phyloP scores from a whole-genome alignment of 2,888 invertebrate genomes.

The Taphrorychus bicolor region DNA sequence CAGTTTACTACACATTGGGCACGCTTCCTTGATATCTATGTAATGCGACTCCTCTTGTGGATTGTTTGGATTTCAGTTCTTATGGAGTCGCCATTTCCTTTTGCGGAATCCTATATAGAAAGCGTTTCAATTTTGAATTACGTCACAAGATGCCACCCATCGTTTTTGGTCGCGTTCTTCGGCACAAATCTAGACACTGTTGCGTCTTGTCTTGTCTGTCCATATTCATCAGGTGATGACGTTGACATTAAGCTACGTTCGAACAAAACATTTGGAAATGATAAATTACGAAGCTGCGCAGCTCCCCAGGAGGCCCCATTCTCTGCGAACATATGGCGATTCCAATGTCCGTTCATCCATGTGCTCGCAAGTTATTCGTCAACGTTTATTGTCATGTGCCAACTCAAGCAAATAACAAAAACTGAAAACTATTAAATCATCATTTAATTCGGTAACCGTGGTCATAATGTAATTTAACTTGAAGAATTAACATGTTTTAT shows the following conservation, averaged over 20 bases:
- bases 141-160: too few species aligned
- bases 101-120: too few species aligned
- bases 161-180: too few species aligned
- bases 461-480: slow-evolving; percentile 9
- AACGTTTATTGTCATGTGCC: slow-evolving; percentile 9
- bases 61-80: slow-evolving; percentile 10
- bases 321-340: background rate
- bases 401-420: slow-evolving; percentile 4
- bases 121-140: too few species aligned
- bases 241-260: too few species aligned
- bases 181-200: too few species aligned
- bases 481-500: slow-evolving; percentile 21
- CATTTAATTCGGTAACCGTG: slow-evolving; percentile 19
- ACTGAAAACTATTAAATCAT: slow-evolving; percentile 24
- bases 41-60: background rate
- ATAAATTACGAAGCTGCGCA: background rate
- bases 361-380: background rate
- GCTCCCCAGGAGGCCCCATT: slow-evolving; percentile 2
- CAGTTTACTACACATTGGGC: slow-evolving; percentile 10
- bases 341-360: slow-evolving; percentile 5
- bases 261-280: background rate
- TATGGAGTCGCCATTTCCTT: background rate
- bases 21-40: slow-evolving; percentile 7
- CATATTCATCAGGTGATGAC: too few species aligned
- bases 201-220: too few species aligned